Conservation (phyloP, 1,140 invertebrate species). For the Orchesella cincta region DNA sequence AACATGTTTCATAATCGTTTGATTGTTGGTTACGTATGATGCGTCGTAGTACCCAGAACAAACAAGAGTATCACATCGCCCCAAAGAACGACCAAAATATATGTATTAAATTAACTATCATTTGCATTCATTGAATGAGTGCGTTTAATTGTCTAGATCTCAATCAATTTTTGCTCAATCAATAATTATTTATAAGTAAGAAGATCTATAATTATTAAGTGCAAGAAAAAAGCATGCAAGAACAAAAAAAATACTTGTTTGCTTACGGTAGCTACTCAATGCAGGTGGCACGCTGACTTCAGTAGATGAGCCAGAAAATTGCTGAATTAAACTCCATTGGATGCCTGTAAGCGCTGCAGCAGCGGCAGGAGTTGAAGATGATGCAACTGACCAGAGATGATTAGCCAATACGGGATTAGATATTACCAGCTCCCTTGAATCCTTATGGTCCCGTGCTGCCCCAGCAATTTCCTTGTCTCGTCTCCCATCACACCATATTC, state of each 20-base stretch:
- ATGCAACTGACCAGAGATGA: background rate
- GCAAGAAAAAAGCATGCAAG: background rate
- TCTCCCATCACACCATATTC: background rate
- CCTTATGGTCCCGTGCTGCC: background rate
- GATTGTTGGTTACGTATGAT: no score
- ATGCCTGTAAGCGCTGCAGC: background rate
- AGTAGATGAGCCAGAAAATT: background rate
- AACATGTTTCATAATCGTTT: no score
- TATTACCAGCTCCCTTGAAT: background rate
- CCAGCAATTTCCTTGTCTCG: background rate
- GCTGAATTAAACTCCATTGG: slow-evolving; percentile 22
- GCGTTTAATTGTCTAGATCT: no score
- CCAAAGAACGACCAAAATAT: no score
- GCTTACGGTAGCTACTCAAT: slow-evolving; percentile 19
- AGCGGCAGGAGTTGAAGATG: background rate
- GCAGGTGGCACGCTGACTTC: background rate
- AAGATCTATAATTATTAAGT: background rate
- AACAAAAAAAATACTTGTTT: background rate
- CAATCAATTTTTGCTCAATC: no score
- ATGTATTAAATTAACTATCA: no score
- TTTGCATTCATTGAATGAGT: no score
- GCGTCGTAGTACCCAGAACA: no score
- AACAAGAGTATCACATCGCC: no score
- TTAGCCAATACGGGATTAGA: slow-evolving; percentile 11
- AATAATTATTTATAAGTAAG: no score